phyloP scores from a whole-genome alignment of 2,113 vertebrate genomes.

The Paraplagusia blochii region DNA sequence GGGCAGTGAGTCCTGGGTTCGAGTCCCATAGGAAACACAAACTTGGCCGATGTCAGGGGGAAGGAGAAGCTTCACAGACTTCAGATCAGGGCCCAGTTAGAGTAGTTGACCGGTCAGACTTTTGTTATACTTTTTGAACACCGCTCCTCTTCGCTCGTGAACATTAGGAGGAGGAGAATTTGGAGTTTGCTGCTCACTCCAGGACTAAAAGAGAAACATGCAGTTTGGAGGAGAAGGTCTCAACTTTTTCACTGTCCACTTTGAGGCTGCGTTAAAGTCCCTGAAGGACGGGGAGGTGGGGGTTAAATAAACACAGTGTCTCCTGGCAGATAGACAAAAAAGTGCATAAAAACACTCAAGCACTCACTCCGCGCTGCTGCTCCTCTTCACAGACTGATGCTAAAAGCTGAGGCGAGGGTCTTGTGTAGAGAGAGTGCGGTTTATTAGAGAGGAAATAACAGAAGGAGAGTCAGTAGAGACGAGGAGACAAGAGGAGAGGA shows the following conservation, averaged over 20 bases:
- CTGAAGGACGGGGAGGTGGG: constrained; percentile 9
- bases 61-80: too few relatives aligned
- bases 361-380: constrained; percentile 17
- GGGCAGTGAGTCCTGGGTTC: too few relatives aligned
- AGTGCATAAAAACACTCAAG: constrained; percentile 39
- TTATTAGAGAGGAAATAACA: constrained; percentile 53
- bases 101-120: too few relatives aligned
- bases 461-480: constrained; percentile 30
- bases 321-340: constrained; percentile 26
- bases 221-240: constrained; percentile 29
- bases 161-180: constrained; percentile 16
- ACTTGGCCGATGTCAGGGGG: too few relatives aligned
- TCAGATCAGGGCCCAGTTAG: too few relatives aligned
- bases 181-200: constrained; percentile 35
- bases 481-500: too few relatives aligned
- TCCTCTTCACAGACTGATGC: constrained; percentile 51
- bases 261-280: constrained; percentile 35
- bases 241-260: constrained; percentile 33
- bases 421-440: constrained; percentile 9
- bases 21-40: too few relatives aligned
- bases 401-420: constrained; percentile 64
- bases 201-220: constrained; percentile 5
- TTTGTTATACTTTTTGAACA: neutral
- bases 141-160: neutral
- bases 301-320: constrained; percentile 42